Conservation (phyloP, 2,888 invertebrate genomes). For the Onthophagus sagittarius region DNA sequence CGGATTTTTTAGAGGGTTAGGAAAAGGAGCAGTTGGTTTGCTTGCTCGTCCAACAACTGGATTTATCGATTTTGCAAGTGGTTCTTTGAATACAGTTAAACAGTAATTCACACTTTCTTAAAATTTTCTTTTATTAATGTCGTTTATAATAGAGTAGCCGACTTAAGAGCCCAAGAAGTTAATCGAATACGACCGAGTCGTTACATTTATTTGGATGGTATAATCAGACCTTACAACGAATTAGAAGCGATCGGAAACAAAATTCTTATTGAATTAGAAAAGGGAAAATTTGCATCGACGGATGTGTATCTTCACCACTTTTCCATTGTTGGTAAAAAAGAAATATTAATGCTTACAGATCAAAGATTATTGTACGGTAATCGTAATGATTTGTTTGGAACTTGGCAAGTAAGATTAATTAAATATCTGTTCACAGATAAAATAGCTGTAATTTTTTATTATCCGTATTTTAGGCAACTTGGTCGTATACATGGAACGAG, state of each 20-base stretch:
- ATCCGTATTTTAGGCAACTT: slow-evolving; percentile 65
- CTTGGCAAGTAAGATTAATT: slow-evolving; percentile 69
- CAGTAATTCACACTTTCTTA: slow-evolving; percentile 53
- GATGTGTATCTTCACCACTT: slow-evolving; percentile 79
- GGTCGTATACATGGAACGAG: slow-evolving; percentile 76
- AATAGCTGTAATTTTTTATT: background rate
- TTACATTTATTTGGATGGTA: slow-evolving; percentile 76
- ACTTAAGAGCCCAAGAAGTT: slow-evolving; percentile 68
- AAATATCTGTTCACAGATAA: background rate
- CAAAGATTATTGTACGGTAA: slow-evolving; percentile 77
- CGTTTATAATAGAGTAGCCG: slow-evolving; percentile 60
- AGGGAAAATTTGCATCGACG: slow-evolving; percentile 75
- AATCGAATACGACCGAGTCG: slow-evolving; percentile 78
- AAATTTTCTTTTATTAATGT: background rate
- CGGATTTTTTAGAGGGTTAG: slow-evolving; percentile 83
- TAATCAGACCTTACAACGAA: slow-evolving; percentile 81
- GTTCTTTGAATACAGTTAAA: slow-evolving; percentile 93
- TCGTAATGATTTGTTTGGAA: slow-evolving; percentile 87
- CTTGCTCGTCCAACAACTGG: slow-evolving; percentile 95
- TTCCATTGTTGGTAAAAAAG: slow-evolving; percentile 58
- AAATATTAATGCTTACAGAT: slow-evolving; percentile 81
- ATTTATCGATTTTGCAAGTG: slow-evolving; percentile 98
- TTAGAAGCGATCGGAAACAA: slow-evolving; percentile 86
- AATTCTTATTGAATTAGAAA: slow-evolving; percentile 63
- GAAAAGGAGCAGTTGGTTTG: slow-evolving; percentile 92